Conservation (phyloP, 1,140 invertebrate genomes). For the Zaprionus kolodkinae region DNA sequence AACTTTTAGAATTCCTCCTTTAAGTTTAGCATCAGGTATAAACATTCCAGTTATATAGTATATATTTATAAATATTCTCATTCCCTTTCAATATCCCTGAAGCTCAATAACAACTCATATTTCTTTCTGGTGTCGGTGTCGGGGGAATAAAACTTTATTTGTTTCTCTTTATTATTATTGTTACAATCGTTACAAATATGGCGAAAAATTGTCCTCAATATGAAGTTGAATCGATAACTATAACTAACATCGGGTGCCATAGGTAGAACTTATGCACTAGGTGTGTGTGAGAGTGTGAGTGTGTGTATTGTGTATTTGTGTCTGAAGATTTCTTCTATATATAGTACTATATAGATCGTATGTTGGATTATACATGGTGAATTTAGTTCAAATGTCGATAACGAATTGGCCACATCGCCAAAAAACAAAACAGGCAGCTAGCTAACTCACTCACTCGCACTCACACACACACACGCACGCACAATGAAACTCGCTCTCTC, state of each 20-base stretch:
- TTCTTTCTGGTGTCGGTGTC: slow-evolving; percentile 51
- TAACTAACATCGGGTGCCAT: slow-evolving; percentile 47
- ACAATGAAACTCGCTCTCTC: background rate
- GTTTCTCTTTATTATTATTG: slow-evolving; percentile 55
- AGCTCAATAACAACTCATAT: background rate
- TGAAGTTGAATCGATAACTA: slow-evolving; percentile 54
- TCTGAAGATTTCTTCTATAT: slow-evolving; percentile 19
- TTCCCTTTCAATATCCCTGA: background rate
- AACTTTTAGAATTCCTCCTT: background rate
- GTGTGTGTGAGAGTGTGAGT: slow-evolving; percentile 25
- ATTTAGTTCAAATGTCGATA: slow-evolving; percentile 64
- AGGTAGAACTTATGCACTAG: slow-evolving; percentile 64
- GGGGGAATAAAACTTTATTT: slow-evolving; percentile 74
- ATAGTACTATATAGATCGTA: slow-evolving; percentile 14
- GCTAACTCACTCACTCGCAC: slow-evolving; percentile 23
- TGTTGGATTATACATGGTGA: slow-evolving; percentile 55
- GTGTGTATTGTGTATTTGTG: slow-evolving; percentile 13
- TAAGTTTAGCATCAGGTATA: too few species aligned
- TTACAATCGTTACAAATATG: slow-evolving; percentile 78
- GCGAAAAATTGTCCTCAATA: slow-evolving; percentile 53
- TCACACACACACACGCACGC: slow-evolving; percentile 22
- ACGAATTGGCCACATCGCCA: slow-evolving; percentile 66
- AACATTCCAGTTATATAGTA: too few species aligned
- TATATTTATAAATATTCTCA: background rate
- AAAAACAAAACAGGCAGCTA: slow-evolving; percentile 6